A percentile compares a stretch with the other conserved stretches of the same genome.
Evolutionary conservation across 2,113 vertebrate genomes (phyloP).

Genomic region (Hyperopisus bebe): DNA sequence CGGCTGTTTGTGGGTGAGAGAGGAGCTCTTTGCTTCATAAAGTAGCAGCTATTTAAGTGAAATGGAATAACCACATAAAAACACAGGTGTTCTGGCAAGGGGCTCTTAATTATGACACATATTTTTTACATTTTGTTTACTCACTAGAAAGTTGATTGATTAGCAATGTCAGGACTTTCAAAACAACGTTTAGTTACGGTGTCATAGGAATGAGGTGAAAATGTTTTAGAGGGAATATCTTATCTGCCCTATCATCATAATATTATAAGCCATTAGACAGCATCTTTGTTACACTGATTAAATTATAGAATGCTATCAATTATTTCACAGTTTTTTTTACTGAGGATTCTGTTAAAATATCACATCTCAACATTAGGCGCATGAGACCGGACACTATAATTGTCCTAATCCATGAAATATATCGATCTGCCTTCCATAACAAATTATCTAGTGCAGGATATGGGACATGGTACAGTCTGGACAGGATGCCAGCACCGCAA

Average conservation of each 20-base stretch:
- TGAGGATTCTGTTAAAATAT: background rate
- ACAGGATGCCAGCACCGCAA: background rate
- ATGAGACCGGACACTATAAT: background rate
- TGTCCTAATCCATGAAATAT: background rate
- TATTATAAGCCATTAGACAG: background rate
- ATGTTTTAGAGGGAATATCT: background rate
- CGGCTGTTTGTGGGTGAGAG: background rate
- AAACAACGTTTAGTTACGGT: background rate
- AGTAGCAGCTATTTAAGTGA: background rate
- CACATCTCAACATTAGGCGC: background rate
- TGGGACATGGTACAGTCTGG: background rate
- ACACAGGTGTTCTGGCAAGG: background rate
- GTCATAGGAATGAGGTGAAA: background rate
- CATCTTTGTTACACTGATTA: background rate
- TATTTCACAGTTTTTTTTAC: background rate
- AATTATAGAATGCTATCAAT: background rate
- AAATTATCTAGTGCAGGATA: background rate
- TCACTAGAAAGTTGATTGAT: background rate
- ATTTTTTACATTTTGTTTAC: conserved; percentile 4
- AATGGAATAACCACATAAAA: background rate
- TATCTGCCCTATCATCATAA: background rate
- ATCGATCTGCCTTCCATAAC: background rate
- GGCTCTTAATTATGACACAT: background rate
- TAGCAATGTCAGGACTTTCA: background rate
- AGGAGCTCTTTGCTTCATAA: background rate